phyloP scores from a whole-genome alignment of 2,888 invertebrate species.

The Synergus umbraculus region DNA sequence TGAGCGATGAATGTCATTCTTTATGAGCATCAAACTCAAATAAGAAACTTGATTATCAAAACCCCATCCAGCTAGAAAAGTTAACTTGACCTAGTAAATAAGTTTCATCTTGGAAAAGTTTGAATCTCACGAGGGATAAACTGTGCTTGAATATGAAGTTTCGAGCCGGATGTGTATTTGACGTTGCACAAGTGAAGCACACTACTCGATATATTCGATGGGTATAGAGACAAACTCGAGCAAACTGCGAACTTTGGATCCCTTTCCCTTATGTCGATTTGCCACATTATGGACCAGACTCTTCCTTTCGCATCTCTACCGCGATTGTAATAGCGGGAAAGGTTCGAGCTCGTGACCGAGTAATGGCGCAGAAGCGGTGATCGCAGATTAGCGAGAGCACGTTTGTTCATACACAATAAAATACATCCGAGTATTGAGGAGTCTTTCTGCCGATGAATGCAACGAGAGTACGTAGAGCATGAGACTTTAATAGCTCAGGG shows the following conservation, averaged over 20 bases:
- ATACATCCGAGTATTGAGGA: background rate
- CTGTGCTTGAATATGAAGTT: conserved; percentile 28
- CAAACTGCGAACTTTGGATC: conserved; percentile 56
- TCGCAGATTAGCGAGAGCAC: conserved; percentile 56
- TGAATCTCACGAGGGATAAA: background rate
- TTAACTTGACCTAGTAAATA: conserved; percentile 19
- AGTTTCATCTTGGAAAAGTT: conserved; percentile 25
- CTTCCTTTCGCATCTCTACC: conserved; percentile 57
- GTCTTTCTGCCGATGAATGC: background rate
- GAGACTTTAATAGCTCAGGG: background rate
- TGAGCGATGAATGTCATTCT: background rate
- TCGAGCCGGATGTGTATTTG: conserved; percentile 49
- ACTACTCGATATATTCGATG: conserved; percentile 25
- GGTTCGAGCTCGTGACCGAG: conserved; percentile 66
- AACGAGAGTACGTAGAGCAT: background rate
- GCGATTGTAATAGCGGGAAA: conserved; percentile 65
- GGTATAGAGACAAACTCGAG: conserved; percentile 52
- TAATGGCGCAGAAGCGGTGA: conserved; percentile 62
- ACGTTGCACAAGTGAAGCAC: conserved; percentile 50
- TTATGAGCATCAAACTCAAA: background rate
- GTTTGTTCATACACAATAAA: conserved; percentile 49
- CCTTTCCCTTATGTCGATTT: conserved; percentile 51
- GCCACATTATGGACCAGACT: conserved; percentile 46
- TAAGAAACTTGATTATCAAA: background rate
- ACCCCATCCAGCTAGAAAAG: background rate